Conservation (phyloP, 1,140 invertebrate genomes). For the Littorina saxatilis region DNA sequence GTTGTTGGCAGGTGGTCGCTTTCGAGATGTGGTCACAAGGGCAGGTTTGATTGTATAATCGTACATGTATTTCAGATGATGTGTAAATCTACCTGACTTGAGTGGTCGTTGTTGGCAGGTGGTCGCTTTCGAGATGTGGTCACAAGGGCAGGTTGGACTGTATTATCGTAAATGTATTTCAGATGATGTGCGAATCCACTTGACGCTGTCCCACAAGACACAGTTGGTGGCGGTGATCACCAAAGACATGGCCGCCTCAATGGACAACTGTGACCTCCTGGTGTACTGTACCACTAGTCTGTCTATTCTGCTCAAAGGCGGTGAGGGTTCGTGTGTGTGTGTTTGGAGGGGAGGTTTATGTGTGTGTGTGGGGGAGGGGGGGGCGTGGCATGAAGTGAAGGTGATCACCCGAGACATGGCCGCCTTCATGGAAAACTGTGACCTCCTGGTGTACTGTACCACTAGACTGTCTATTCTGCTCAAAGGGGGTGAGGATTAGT, state of each 20-base stretch:
- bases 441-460: conserved; percentile 5
- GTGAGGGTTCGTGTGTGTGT: neutral
- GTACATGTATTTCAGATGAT: no score
- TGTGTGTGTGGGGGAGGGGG: neutral
- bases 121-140: no score
- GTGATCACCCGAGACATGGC: conserved; percentile 24
- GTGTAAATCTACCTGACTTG: conserved; percentile 15
- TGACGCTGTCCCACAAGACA: neutral
- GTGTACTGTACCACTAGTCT: neutral
- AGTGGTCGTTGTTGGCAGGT: no score
- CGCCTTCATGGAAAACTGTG: conserved; percentile 19
- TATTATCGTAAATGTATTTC: neutral
- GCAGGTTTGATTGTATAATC: no score
- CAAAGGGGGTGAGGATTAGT: neutral
- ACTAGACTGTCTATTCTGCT: conserved; percentile 14
- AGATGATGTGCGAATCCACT: conserved; percentile 7
- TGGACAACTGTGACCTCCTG: conserved; percentile 25
- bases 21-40: no score
- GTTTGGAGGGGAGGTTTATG: neutral
- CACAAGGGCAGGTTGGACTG: no score
- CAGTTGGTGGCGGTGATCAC: conserved; percentile 19
- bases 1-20: no score
- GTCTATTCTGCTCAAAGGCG: neutral
- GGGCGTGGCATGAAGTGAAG: neutral
- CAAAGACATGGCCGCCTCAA: conserved; percentile 26